phyloP scores from a whole-genome alignment of 2,888 invertebrate species.

The Acrobasis consociella region DNA sequence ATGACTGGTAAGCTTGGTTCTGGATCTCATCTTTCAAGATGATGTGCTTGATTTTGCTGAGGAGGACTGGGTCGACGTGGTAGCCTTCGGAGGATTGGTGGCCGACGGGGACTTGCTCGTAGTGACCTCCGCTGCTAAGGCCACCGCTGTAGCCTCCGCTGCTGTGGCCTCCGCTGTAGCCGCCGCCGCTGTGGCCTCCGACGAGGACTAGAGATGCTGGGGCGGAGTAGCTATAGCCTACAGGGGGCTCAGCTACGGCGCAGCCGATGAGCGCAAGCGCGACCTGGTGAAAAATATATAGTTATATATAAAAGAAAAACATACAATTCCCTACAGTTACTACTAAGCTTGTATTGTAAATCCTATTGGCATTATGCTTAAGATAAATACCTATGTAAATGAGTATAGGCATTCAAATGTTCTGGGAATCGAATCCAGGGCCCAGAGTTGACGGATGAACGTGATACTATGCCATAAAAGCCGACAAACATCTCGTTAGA shows the following conservation, averaged over 20 bases:
- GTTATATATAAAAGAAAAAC: too few species aligned
- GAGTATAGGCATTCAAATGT: too few species aligned
- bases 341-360: too few species aligned
- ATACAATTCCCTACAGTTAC: too few species aligned
- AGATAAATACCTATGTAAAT: too few species aligned
- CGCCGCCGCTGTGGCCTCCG: constrained; percentile 70
- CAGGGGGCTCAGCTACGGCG: constrained; percentile 90
- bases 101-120: constrained; percentile 89
- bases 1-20: constrained; percentile 75
- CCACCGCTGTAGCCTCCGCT: constrained; percentile 69
- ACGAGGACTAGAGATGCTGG: constrained; percentile 82
- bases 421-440: too few species aligned
- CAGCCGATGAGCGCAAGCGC: constrained; percentile 90
- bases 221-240: constrained; percentile 84
- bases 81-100: constrained; percentile 91
- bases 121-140: constrained; percentile 87
- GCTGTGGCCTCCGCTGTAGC: constrained; percentile 85
- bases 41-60: constrained; percentile 93
- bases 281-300: constrained; percentile 53
- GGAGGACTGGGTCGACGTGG: constrained; percentile 89
- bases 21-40: constrained; percentile 90
- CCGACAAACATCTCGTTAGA: neutral
- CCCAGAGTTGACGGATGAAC: too few species aligned
- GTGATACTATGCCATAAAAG: too few species aligned
- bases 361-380: too few species aligned